Conservation (phyloP, 2,797 vertebrate genomes). For the Myotis pilosus region DNA sequence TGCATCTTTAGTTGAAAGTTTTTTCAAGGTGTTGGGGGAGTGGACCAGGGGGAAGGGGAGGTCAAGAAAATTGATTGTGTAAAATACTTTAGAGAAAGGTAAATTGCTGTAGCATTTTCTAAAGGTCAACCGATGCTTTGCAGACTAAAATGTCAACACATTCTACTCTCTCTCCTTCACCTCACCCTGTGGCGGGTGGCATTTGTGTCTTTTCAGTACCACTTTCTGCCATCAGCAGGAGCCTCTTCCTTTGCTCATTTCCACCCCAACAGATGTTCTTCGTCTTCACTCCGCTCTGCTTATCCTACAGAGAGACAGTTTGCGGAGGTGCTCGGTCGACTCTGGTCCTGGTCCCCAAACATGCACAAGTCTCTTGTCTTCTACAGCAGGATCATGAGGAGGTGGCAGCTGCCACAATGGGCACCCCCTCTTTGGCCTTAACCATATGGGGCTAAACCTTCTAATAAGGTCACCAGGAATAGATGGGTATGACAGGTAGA, state of each 20-base stretch:
- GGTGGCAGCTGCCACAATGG: background rate
- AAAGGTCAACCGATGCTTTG: background rate
- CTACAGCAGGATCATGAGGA: background rate
- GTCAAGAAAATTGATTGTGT: background rate
- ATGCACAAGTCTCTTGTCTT: background rate
- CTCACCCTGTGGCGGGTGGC: too few species aligned
- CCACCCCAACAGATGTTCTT: too few species aligned
- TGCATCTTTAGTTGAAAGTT: background rate
- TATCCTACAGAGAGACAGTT: background rate
- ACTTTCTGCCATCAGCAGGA: background rate
- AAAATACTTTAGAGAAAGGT: background rate
- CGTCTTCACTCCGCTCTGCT: background rate
- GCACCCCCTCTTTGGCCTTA: background rate
- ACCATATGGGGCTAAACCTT: rapidly evolving
- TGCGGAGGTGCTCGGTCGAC: background rate
- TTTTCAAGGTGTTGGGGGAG: background rate
- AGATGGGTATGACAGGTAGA: background rate
- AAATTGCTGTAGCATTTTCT: background rate
- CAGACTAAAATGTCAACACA: background rate
- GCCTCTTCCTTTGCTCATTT: too few species aligned
- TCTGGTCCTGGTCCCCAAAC: background rate
- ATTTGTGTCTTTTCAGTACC: background rate
- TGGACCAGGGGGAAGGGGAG: background rate
- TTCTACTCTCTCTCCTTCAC: rapidly evolving
- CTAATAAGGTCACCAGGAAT: background rate